Evolutionary conservation across 2,888 invertebrate species (phyloP).

Genomic region (Serripes groenlandicus): DNA sequence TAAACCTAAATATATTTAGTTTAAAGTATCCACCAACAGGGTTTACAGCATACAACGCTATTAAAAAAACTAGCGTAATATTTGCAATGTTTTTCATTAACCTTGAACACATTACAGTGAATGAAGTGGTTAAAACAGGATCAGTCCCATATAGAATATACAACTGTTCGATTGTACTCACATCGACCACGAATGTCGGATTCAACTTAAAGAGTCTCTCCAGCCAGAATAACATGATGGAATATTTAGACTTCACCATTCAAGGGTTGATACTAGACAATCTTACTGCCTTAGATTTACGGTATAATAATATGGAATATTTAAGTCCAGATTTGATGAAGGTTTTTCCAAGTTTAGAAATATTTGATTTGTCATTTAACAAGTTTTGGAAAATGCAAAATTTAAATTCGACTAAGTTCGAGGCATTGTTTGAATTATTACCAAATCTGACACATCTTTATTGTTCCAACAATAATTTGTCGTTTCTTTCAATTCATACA

Average conservation of each 20-base stretch:
- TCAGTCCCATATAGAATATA: neutral
- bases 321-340: neutral
- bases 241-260: neutral
- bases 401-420: neutral
- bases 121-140: no score
- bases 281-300: neutral
- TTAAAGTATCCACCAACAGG: no score
- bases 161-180: neutral
- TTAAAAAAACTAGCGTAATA: no score
- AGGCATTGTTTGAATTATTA: neutral
- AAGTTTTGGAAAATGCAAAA: neutral
- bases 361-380: neutral
- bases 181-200: no score
- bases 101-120: no score
- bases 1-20: neutral
- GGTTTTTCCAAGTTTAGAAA: neutral
- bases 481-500: neutral
- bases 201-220: no score
- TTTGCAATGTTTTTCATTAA: no score
- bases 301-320: constrained; percentile 8
- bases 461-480: neutral
- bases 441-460: neutral
- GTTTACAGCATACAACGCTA: no score
- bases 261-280: neutral
- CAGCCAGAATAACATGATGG: neutral